phyloP scores from a whole-genome alignment of 2,888 invertebrate species.

The Entomobrya proxima region DNA sequence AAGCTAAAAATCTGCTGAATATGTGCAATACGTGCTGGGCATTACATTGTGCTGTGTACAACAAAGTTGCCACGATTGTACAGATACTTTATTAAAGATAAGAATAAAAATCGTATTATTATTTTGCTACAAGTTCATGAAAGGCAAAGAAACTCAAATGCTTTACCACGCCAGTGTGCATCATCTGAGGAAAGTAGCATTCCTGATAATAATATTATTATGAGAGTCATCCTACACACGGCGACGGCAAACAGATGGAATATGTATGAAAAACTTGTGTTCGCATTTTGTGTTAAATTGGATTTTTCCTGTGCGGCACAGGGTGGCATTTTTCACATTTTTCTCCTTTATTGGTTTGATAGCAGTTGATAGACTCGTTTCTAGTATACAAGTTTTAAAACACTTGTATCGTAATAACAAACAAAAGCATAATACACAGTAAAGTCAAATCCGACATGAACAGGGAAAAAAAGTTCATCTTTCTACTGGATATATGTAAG shows the following conservation, averaged over 20 bases:
- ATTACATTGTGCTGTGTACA: not conserved
- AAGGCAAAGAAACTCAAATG: slow-evolving; percentile 34
- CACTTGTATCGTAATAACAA: slow-evolving; percentile 28
- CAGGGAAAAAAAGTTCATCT: not conserved
- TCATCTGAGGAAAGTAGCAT: not conserved
- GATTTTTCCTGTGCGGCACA: slow-evolving; percentile 50
- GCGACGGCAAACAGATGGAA: slow-evolving; percentile 27
- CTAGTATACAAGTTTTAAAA: slow-evolving; percentile 40
- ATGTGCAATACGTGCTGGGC: slow-evolving; percentile 6
- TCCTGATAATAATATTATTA: slow-evolving; percentile 41
- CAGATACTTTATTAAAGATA: slow-evolving; percentile 63
- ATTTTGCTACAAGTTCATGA: slow-evolving; percentile 59
- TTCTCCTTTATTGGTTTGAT: slow-evolving; percentile 48
- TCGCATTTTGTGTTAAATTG: slow-evolving; percentile 33
- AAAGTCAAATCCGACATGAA: not conserved
- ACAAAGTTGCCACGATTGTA: slow-evolving; percentile 34
- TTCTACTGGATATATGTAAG: not conserved
- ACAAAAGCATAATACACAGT: not conserved
- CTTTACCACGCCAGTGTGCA: slow-evolving; percentile 22
- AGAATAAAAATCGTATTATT: slow-evolving; percentile 47
- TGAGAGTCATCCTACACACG: too few relatives aligned
- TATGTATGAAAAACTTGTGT: slow-evolving; percentile 16
- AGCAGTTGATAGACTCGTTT: slow-evolving; percentile 43
- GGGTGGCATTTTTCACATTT: slow-evolving; percentile 53
- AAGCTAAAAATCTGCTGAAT: slow-evolving; percentile 36